phyloP scores from a whole-genome alignment of 1,140 invertebrate species.

The Holotrichia oblita region DNA sequence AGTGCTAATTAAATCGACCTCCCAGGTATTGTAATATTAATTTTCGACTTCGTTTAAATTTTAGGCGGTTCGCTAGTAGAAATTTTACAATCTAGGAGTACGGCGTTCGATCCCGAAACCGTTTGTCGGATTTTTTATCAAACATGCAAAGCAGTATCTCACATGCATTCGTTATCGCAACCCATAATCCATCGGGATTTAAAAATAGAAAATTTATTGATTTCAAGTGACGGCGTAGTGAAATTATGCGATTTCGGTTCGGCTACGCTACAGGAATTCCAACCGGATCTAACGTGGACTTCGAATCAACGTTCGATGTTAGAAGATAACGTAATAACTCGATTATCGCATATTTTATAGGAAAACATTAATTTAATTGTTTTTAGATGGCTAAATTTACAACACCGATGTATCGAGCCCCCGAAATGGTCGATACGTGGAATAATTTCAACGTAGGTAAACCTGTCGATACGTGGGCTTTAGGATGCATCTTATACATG shows the following conservation, averaged over 20 bases:
- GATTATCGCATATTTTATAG: background rate
- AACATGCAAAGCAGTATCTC: constrained; percentile 86
- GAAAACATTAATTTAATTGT: background rate
- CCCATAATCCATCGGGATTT: constrained; percentile 94
- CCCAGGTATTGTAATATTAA: background rate
- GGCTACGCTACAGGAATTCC: constrained; percentile 84
- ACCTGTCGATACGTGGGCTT: constrained; percentile 93
- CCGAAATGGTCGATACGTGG: constrained; percentile 98
- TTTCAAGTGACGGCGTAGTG: constrained; percentile 82
- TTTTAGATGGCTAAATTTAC: constrained; percentile 74
- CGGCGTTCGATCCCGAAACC: constrained; percentile 75
- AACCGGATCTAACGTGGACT: constrained; percentile 90
- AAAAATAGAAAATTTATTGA: constrained; percentile 78
- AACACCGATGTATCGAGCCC: constrained; percentile 90
- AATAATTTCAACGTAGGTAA: constrained; percentile 92
- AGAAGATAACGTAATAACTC: constrained; percentile 90
- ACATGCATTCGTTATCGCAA: constrained; percentile 91
- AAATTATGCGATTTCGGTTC: constrained; percentile 99
- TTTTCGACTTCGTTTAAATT: background rate
- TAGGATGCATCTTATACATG: constrained; percentile 95
- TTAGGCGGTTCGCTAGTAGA: constrained; percentile 83
- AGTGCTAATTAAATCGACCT: background rate
- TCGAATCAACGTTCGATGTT: constrained; percentile 88
- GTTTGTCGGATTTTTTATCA: constrained; percentile 94
- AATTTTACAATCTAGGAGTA: constrained; percentile 72